Evolutionary conservation across 2,113 vertebrate genomes (phyloP), one percentile per base, ranked within the genome.

Genomic region (Prunella fulvescens): DNA sequence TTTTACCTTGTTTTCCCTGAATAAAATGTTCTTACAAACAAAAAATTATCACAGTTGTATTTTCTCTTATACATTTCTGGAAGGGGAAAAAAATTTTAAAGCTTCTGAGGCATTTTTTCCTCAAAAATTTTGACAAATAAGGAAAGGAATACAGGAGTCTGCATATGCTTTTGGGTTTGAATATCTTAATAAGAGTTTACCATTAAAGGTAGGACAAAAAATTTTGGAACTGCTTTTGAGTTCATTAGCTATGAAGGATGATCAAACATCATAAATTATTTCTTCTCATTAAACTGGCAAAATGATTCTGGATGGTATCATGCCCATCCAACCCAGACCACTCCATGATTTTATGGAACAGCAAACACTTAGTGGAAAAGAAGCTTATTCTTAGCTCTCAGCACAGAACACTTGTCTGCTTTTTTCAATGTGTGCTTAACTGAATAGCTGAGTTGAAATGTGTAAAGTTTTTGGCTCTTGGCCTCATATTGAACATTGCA

Each of bases 71-170:
- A 37, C 1, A 22, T 23, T 16, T 0, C 0, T 54, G 8, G 7
- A 62, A 72, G 14, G 18, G 10, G 14, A 12, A 35, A 61, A 44
- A n/a, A 12, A 56, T 19, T n/a, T 76, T 47, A 57, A 62, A 62
- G 3, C 3, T 54, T 31, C 16, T 0, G 0, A 56, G 2, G 8
- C 1, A 31, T 18, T 44, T 61, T 74, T 76, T 25, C 19, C 11
- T 69, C 19, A 54, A 17, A 17, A 9, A 23, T 50, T 73, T 69
- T 11, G 25, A 47, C 2, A 5, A 64, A 77, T 69, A 51, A 57
- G 8, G 6, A 39, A 86, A 50, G 14, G 17, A 86, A 11, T 61
- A 26, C 8, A 57, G 35, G 20, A 57, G 23, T 58, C 33, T 78
- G 10, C 4, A 33, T n/a, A 24, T n/a, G 17, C 9, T 24, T 24